Percentiles rank a stretch among this genome's conserved stretches.
phyloP scores from a whole-genome alignment of 2,888 invertebrate species.

The Cosmorhoe ocellata region DNA sequence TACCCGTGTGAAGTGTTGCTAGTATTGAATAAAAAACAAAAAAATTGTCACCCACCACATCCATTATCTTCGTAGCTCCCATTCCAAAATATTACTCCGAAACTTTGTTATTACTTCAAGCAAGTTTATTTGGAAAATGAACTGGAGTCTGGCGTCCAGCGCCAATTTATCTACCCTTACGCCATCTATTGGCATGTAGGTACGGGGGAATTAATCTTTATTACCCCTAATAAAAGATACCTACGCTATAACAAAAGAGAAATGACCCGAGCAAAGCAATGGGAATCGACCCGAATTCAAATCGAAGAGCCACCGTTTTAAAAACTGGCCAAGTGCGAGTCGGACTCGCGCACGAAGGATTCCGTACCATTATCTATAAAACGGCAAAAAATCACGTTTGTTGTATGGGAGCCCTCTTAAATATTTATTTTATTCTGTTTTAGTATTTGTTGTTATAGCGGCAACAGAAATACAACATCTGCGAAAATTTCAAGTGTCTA shows the following conservation, averaged over 20 bases:
- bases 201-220: slow-evolving; percentile 42
- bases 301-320: not conserved
- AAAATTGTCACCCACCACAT: slow-evolving; percentile 32
- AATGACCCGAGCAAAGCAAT: not conserved
- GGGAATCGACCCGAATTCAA: not conserved
- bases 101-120: slow-evolving; percentile 72
- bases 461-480: no score
- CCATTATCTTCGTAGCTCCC: slow-evolving; percentile 30
- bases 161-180: slow-evolving; percentile 56
- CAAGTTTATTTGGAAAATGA: slow-evolving; percentile 74
- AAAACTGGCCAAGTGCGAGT: no score
- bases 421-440: no score
- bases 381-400: no score
- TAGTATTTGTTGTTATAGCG: no score
- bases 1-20: no score
- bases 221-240: not conserved
- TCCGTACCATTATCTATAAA: no score
- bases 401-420: no score
- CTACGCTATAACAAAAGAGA: not conserved
- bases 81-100: slow-evolving; percentile 56
- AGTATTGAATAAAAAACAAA: not conserved
- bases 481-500: no score
- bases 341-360: no score
- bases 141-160: slow-evolving; percentile 62
- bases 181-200: slow-evolving; percentile 35